Percentiles rank a stretch among this genome's conserved stretches.
Evolutionary conservation across 2,113 vertebrate species (phyloP).

Genomic region (Regulus satrapa): DNA sequence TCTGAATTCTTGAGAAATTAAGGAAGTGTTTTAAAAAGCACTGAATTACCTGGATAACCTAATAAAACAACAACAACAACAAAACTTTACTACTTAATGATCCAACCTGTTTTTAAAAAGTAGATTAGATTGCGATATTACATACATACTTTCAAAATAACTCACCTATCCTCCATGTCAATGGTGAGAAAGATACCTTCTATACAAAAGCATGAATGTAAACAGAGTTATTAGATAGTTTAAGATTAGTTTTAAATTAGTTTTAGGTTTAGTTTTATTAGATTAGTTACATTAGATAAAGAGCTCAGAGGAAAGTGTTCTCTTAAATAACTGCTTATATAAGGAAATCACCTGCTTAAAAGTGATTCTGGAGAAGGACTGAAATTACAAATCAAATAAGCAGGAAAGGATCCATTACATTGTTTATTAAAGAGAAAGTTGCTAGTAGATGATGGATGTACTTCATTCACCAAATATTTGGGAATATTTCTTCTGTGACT

Average conservation of each 20-base stretch:
- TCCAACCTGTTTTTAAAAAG: neutral
- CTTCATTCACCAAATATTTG: neutral
- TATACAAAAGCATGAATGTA: neutral
- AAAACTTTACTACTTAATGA: neutral
- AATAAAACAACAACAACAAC: neutral
- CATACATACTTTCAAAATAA: neutral
- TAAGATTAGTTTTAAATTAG: no score
- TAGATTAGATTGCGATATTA: neutral
- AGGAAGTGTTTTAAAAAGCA: neutral
- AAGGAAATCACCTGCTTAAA: neutral
- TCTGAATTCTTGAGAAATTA: neutral
- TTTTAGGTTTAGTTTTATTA: no score
- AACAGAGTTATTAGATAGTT: neutral
- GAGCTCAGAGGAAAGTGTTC: neutral
- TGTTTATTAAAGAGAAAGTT: neutral
- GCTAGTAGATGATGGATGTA: neutral
- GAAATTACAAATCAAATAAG: neutral
- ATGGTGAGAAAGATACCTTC: neutral
- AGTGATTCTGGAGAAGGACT: neutral
- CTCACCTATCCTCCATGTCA: neutral
- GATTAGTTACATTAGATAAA: no score
- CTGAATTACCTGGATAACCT: neutral
- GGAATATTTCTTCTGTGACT: neutral
- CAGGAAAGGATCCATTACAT: neutral
- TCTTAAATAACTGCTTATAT: neutral